A percentile compares a stretch with the other conserved stretches of the same genome.
phyloP scores from a whole-genome alignment of 1,140 invertebrate genomes.

The Hestina assimilis region DNA sequence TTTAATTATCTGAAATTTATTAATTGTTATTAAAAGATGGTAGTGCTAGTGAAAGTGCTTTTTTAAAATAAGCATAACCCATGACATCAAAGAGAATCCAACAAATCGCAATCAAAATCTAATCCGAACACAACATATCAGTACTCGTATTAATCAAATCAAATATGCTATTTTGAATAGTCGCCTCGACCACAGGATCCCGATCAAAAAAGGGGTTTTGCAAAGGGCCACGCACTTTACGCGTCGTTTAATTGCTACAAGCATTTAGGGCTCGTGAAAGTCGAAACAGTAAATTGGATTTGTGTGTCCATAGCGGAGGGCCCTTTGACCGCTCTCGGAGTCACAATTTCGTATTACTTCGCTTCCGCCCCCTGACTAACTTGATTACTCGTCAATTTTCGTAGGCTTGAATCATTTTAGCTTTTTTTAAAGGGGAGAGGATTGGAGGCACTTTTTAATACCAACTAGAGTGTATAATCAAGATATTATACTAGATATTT shows the following conservation, averaged over 20 bases:
- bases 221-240: slow-evolving; percentile 52
- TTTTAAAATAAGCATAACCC: not conserved
- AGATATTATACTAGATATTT: no score
- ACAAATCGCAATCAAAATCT: not conserved
- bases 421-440: slow-evolving; percentile 34
- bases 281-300: slow-evolving; percentile 71
- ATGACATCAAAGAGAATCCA: not conserved
- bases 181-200: slow-evolving; percentile 18
- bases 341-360: slow-evolving; percentile 58
- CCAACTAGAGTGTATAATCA: no score
- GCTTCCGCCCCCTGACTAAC: slow-evolving; percentile 50
- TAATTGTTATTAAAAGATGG: no score
- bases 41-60: not conserved
- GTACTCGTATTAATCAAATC: slow-evolving; percentile 27
- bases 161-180: slow-evolving; percentile 26
- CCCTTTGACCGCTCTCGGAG: slow-evolving; percentile 57
- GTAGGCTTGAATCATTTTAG: slow-evolving; percentile 36
- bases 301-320: slow-evolving; percentile 39
- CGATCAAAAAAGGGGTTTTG: slow-evolving; percentile 29
- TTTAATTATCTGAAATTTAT: no score
- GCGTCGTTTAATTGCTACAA: slow-evolving; percentile 64
- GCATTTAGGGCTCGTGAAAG: slow-evolving; percentile 60
- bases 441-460: not conserved
- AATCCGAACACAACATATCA: not conserved
- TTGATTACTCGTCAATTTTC: slow-evolving; percentile 55